phyloP scores from a whole-genome alignment of 1,140 invertebrate genomes.

The Hesperophylax magnus region DNA sequence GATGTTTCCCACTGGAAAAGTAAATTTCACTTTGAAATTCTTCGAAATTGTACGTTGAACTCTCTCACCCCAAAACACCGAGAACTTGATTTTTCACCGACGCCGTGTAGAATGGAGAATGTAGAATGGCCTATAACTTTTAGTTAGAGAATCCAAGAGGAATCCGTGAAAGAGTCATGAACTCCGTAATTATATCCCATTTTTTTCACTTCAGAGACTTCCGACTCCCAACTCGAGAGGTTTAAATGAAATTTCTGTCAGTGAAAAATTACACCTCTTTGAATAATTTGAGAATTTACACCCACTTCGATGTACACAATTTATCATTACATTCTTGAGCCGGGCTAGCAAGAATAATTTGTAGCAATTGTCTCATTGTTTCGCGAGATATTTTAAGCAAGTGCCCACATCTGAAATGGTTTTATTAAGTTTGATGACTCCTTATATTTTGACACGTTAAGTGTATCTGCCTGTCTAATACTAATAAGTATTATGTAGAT shows the following conservation, averaged over 20 bases:
- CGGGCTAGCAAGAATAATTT: not conserved
- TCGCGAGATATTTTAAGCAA: no score
- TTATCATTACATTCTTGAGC: not conserved
- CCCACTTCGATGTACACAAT: not conserved
- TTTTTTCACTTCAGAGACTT: slow-evolving; percentile 2
- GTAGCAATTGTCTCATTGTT: not conserved
- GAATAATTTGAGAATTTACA: slow-evolving; percentile 5
- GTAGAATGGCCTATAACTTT: not conserved
- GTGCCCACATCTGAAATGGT: no score
- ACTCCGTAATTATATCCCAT: slow-evolving; percentile 7
- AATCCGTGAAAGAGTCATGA: not conserved
- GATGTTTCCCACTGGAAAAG: no score
- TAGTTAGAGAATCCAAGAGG: not conserved
- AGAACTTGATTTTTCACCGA: no score
- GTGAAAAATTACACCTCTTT: slow-evolving; percentile 1
- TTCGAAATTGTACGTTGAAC: no score
- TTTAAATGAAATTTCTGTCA: slow-evolving; percentile 18
- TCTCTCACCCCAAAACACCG: no score
- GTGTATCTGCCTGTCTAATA: no score
- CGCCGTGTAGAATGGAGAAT: not conserved
- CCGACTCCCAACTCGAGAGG: not conserved
- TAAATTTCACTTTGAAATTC: no score
- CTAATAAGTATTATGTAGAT: no score
- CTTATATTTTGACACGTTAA: no score
- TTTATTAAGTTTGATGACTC: no score